Conservation (phyloP, 2,113 vertebrate species). For the Osmerus eperlanus region DNA sequence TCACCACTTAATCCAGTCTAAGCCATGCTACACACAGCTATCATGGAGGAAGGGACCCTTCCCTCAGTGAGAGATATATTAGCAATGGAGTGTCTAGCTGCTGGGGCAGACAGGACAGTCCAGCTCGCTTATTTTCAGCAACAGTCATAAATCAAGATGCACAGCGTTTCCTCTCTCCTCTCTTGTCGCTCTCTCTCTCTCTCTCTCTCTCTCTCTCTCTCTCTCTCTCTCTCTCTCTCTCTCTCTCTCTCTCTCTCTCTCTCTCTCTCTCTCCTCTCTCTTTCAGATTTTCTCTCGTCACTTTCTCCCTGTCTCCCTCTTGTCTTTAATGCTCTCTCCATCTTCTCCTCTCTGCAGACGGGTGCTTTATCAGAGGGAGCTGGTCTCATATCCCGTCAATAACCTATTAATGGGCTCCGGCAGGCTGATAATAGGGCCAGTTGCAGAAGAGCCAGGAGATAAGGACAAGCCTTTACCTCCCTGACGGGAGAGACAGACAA, state of each 20-base stretch:
- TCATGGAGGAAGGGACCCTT: slow-evolving; percentile 27
- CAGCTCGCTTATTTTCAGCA: slow-evolving; percentile 47
- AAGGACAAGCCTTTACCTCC: slow-evolving; percentile 50
- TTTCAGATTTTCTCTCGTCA: not conserved
- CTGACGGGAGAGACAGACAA: slow-evolving; percentile 33
- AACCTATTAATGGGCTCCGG: slow-evolving; percentile 64
- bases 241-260: slow-evolving; percentile 15
- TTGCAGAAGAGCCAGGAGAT: slow-evolving; percentile 57
- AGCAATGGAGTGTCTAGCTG: slow-evolving; percentile 34
- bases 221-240: slow-evolving; percentile 10
- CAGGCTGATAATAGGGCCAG: slow-evolving; percentile 51
- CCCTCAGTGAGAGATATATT: slow-evolving; percentile 32
- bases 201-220: slow-evolving; percentile 12
- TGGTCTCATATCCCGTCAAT: slow-evolving; percentile 68
- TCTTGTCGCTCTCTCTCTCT: not conserved
- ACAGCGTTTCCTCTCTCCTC: slow-evolving; percentile 11
- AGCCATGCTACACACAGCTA: slow-evolving; percentile 37
- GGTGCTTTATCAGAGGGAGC: slow-evolving; percentile 42
- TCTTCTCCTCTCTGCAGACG: slow-evolving; percentile 41
- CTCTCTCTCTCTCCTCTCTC: not conserved
- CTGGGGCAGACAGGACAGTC: slow-evolving; percentile 36
- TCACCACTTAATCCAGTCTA: slow-evolving; percentile 43
- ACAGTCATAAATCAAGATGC: slow-evolving; percentile 46
- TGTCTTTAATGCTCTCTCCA: slow-evolving; percentile 13
- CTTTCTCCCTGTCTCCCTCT: not conserved